phyloP scores from a whole-genome alignment of 2,113 vertebrate species.

The Azemiops feae region DNA sequence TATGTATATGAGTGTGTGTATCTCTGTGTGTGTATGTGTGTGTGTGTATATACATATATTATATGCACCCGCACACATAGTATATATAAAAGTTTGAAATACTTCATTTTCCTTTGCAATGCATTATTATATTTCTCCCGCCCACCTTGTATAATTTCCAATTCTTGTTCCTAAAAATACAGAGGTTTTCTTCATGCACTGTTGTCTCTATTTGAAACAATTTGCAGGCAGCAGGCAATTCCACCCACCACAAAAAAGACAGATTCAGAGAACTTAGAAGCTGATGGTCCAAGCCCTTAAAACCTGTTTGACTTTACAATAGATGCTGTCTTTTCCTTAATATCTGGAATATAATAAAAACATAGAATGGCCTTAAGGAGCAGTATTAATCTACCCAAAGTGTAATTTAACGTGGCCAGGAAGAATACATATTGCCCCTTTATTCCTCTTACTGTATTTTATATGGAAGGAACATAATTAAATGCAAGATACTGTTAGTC shows the following conservation, averaged over 20 bases:
- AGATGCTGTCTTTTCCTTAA: not conserved
- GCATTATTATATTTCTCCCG: constrained; percentile 54
- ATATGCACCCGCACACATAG: not conserved
- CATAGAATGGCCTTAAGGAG: not conserved
- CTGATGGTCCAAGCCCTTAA: not conserved
- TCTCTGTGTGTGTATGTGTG: not conserved
- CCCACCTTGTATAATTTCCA: constrained; percentile 61
- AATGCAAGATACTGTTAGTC: not conserved
- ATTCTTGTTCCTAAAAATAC: constrained; percentile 57
- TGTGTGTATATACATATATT: not conserved
- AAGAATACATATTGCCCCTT: not conserved
- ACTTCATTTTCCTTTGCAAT: constrained; percentile 22
- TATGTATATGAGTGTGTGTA: not conserved
- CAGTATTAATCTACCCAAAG: not conserved
- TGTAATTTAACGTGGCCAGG: not conserved
- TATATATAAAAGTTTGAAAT: not conserved
- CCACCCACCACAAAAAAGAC: constrained; percentile 53
- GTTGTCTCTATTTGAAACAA: constrained; percentile 63
- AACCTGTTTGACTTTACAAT: not conserved
- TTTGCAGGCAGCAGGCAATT: constrained; percentile 59
- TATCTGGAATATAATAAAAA: not conserved
- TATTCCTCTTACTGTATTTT: not conserved
- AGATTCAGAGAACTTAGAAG: constrained; percentile 2
- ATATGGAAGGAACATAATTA: not conserved
- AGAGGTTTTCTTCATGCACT: constrained; percentile 53